Conservation (phyloP, 2,113 vertebrate genomes). For the Cnemophilus loriae region DNA sequence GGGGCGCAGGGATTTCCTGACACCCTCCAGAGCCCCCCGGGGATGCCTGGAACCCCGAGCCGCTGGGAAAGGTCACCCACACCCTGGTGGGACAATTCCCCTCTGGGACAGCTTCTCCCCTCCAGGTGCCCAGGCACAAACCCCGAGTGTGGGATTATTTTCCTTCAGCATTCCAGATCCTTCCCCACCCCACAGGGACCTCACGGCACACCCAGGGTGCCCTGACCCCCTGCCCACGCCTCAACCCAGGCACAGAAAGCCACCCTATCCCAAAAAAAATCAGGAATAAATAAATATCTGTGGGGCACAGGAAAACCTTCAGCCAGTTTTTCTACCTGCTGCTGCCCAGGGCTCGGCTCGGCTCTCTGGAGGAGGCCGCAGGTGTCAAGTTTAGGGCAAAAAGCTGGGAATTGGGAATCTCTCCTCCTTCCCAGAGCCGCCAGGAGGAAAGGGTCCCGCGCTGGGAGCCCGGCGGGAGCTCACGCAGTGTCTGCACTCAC, state of each 20-base stretch:
- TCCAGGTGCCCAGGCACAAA: neutral
- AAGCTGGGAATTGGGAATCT: neutral
- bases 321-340: constrained; percentile 3
- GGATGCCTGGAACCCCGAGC: accelerated
- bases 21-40: accelerated
- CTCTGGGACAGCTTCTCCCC: neutral
- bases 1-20: neutral
- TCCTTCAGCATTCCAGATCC: neutral
- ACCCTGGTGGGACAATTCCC: accelerated
- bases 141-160: accelerated
- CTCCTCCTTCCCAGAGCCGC: neutral
- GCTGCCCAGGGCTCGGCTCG: neutral
- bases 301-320: neutral
- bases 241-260: neutral
- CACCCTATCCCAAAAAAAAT: neutral
- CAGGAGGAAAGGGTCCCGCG: neutral
- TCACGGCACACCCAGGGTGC: neutral
- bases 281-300: neutral
- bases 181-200: neutral
- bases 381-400: neutral
- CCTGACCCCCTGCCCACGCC: too few species aligned
- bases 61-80: neutral
- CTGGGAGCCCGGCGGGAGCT: neutral
- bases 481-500: neutral
- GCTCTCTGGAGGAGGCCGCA: neutral